These are phyloP conservation scores for Idaea straminata DNA, from an alignment of 2,888 invertebrate genomes.

Conservation along the genomic window DNA sequence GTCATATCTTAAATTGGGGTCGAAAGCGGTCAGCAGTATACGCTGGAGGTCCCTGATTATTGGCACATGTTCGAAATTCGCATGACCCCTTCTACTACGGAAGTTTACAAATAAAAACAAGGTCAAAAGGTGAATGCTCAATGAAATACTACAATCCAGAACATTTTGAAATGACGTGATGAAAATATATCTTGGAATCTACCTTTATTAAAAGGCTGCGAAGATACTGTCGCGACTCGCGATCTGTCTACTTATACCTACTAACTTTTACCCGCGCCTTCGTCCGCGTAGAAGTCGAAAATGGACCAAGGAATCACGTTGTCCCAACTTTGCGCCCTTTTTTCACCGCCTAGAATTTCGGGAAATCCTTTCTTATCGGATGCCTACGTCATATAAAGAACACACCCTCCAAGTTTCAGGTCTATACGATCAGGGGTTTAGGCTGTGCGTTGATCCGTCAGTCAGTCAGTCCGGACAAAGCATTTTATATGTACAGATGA, in stretches of 20 bases:
- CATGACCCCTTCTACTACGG: slow-evolving; percentile 27
- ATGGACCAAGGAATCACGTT: too few species aligned
- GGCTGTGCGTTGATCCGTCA: too few species aligned
- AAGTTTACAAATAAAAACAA: slow-evolving; percentile 1
- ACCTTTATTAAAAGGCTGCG: not conserved
- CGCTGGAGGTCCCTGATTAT: slow-evolving; percentile 32
- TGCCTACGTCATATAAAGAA: too few species aligned
- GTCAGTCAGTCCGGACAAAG: too few species aligned
- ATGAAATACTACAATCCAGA: not conserved
- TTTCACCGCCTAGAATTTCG: too few species aligned
- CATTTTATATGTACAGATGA: too few species aligned
- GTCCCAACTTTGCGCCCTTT: too few species aligned
- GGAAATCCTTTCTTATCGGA: too few species aligned
- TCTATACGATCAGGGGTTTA: too few species aligned
- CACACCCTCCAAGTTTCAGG: too few species aligned
- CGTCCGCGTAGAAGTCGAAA: too few species aligned
- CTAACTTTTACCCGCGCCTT: too few species aligned
- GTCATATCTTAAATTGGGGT: slow-evolving; percentile 65
- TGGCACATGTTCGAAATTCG: slow-evolving; percentile 31
- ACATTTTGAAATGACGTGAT: not conserved
- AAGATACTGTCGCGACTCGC: not conserved
- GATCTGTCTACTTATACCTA: not conserved
- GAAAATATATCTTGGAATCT: not conserved
- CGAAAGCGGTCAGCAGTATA: slow-evolving; percentile 53
- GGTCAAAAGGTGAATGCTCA: not conserved